Base-by-base conservation (phyloP, 2,888 invertebrate genomes). In the Campaea margaritaria region DNA sequence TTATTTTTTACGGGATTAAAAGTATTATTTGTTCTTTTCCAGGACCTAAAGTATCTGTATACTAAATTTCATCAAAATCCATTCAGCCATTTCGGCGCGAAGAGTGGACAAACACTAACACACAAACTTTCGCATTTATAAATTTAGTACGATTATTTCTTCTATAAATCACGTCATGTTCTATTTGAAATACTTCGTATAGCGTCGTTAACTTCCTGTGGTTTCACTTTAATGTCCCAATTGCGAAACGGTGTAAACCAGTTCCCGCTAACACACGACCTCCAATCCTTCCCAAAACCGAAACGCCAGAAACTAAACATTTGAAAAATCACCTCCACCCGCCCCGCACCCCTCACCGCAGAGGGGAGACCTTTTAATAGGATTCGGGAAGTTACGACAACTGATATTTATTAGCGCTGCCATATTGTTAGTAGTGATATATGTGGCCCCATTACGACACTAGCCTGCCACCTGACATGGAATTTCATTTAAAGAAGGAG, bases 401-500 rank as follows among this genome's bases (percentile, higher is more conserved):
- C 69, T 79, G 73, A 85, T 87, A 88, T 89, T 88, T 89, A 87
- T 86, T 83, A 84, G 79, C 73, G 74, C 78, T 71, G 77, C 76
- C 82, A 80, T 83, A 87, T 86, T 86, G 86, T 86, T 76, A 76
- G 72, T 68, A 39, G 79, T 89, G 87, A 90, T 85, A 85, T 84
- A 91, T 86, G 86, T 65, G 70, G 69, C 70, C 76, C 79, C 80
- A 82, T 84, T 84, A 83, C 74, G 67, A 66, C 69, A 76, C 78
- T 80, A 78, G 75, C 72, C 74, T 72, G 72, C 76, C 77, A 85
- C 83, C 85, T 87, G 83, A 87, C 87, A 79, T 82, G 88, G 89
- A 89, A 90, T 91, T 91, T 87, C 87, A 89, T 89, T 89, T 89
- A 86, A 87, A 87, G 89, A 86, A 87, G 83, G 72, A 71, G 74